phyloP scores from a whole-genome alignment of 64 coral and sea anemone genomes.

The Acropora tenuis region DNA sequence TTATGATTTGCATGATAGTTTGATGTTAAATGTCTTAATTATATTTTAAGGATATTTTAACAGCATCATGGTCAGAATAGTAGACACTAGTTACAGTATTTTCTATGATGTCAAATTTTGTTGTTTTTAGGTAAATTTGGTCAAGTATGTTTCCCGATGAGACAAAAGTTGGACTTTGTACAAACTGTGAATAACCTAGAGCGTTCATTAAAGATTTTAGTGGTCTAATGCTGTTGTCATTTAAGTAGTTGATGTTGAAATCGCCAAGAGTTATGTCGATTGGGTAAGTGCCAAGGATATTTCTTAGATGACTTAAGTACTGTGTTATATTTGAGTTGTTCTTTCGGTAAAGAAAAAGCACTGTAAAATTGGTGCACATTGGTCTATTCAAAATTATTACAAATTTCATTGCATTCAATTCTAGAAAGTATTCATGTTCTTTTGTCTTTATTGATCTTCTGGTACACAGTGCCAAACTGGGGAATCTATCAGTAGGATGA shows the following conservation, averaged over 20 bases:
- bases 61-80: too few species aligned
- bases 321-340: slow-evolving; percentile 26
- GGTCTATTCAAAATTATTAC: neutral
- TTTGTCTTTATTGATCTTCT: slow-evolving; percentile 21
- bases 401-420: slow-evolving; percentile 63
- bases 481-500: slow-evolving; percentile 55
- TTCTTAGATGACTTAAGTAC: slow-evolving; percentile 44
- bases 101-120: neutral
- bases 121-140: neutral
- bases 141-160: neutral
- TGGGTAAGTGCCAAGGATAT: slow-evolving; percentile 2
- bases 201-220: too few species aligned
- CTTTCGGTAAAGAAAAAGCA: slow-evolving; percentile 64
- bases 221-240: too few species aligned
- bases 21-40: too few species aligned
- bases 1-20: too few species aligned
- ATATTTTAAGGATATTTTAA: too few species aligned
- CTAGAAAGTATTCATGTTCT: slow-evolving; percentile 54
- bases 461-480: slow-evolving; percentile 53
- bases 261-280: too few species aligned
- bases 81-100: neutral
- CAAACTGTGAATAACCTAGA: too few species aligned
- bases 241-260: too few species aligned
- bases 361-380: neutral
- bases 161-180: neutral